phyloP scores from a whole-genome alignment of 2,113 vertebrate species.

The Shinisaurus crocodilurus region DNA sequence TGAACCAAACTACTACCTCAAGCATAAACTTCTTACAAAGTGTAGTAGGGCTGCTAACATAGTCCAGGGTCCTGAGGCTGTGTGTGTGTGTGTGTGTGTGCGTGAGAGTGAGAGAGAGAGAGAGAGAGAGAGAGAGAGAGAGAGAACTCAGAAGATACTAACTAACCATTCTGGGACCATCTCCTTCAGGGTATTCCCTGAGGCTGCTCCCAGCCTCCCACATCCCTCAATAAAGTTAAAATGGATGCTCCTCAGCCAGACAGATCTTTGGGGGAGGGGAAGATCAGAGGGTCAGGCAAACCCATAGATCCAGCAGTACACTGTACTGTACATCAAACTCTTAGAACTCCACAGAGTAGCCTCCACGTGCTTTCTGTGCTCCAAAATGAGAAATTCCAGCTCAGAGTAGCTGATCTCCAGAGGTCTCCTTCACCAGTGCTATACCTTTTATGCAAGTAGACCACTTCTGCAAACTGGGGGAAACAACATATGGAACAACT shows the following conservation, averaged over 20 bases:
- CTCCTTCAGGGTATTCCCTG: not conserved
- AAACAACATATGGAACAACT: not conserved
- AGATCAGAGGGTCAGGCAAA: not conserved
- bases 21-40: not conserved
- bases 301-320: not conserved
- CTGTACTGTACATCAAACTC: no score
- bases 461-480: not conserved
- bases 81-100: not conserved
- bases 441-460: not conserved
- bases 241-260: not conserved
- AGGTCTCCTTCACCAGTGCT: no score
- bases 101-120: not conserved
- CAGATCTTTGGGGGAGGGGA: not conserved
- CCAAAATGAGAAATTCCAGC: not conserved
- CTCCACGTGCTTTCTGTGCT: not conserved
- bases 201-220: not conserved
- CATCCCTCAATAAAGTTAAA: not conserved
- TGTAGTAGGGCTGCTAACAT: not conserved
- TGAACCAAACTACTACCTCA: slow-evolving; percentile 16
- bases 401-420: not conserved
- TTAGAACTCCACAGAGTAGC: not conserved
- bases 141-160: not conserved
- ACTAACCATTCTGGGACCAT: not conserved
- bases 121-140: not conserved
- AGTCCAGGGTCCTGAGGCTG: not conserved